A percentile compares a stretch with the other conserved stretches of the same genome.
Evolutionary conservation across 2,888 invertebrate species (phyloP).

Genomic region (Epinotia ramella): DNA sequence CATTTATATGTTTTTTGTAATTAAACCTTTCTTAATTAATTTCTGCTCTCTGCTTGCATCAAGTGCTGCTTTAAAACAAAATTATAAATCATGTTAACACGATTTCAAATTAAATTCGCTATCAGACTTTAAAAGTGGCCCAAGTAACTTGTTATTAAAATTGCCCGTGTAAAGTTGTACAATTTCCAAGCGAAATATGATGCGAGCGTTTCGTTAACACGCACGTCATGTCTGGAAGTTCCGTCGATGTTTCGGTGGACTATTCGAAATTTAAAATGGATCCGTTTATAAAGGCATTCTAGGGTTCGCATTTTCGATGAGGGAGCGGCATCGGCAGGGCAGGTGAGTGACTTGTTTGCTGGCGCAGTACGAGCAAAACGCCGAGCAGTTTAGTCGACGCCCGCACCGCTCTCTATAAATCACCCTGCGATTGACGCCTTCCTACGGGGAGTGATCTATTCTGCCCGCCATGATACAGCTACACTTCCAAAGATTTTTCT

Average conservation of each 20-base stretch:
- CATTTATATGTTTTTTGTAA: background rate
- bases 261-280: slow-evolving; percentile 81
- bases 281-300: slow-evolving; percentile 82
- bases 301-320: slow-evolving; percentile 81
- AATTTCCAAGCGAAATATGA: slow-evolving; percentile 69
- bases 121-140: slow-evolving; percentile 21
- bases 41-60: background rate
- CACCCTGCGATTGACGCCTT: slow-evolving; percentile 82
- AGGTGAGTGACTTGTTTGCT: slow-evolving; percentile 85
- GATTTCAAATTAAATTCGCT: slow-evolving; percentile 24
- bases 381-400: slow-evolving; percentile 79
- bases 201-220: slow-evolving; percentile 79
- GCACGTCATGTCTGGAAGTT: slow-evolving; percentile 81
- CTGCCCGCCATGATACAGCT: slow-evolving; percentile 78
- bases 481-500: slow-evolving; percentile 77
- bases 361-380: slow-evolving; percentile 77
- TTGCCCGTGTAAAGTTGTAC: slow-evolving; percentile 59
- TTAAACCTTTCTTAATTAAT: background rate
- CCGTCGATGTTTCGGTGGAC: slow-evolving; percentile 78
- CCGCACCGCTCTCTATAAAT: slow-evolving; percentile 79
- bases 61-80: slow-evolving; percentile 8
- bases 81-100: background rate
- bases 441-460: slow-evolving; percentile 85
- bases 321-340: slow-evolving; percentile 72
- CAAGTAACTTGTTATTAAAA: slow-evolving; percentile 34